Evolutionary conservation across 2,888 invertebrate species (phyloP), one percentile per base, ranked within the genome.

Genomic region (Mylabris sibirica): DNA sequence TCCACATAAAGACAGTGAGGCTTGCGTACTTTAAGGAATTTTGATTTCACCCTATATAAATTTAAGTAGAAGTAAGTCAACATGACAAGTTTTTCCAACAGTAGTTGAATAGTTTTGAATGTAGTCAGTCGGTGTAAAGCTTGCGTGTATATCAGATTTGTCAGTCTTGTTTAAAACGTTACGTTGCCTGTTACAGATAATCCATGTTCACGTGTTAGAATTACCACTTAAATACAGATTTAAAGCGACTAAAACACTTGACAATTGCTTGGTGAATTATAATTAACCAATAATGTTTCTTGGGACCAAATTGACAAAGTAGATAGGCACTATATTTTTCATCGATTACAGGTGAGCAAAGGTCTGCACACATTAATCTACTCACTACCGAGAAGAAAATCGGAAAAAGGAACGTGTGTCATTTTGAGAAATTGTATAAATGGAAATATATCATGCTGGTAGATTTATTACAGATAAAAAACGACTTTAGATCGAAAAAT

Each of bases 281-380:
- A 77, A 76, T 77, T 76, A 77, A 76, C 74, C 72, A 71, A 72
- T 73, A 73, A 73, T 73, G 66, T 71, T 73, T 72, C 71, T 71
- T 69, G 66, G 30, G 64, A 66, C 53, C 63, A 68, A 66, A 59
- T 69, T 66, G 68, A 69, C 68, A 69, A 65, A 60, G 60, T 53
- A 30, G 64, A 68, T 67, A 49, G 49, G 59, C 67, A 69, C 67
- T 66, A 69, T 69, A 68, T 17, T 64, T 30, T 57, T 63, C 67
- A 70, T 70, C 63, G 70, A 70, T 70, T 59, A 49, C 65, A 65
- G 67, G 59, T 62, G 63, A 65, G 41, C 67, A 60, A 49, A 65
- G 53, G 67, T 70, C 67, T 67, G 64, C 63, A 60, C 57, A 67
- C 65, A 68, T 70, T 70, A 70, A 67, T 70, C 70, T 70, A 69